Evolutionary conservation across 2,113 vertebrate species (phyloP).

Genomic region (Gorsachius goisagi): DNA sequence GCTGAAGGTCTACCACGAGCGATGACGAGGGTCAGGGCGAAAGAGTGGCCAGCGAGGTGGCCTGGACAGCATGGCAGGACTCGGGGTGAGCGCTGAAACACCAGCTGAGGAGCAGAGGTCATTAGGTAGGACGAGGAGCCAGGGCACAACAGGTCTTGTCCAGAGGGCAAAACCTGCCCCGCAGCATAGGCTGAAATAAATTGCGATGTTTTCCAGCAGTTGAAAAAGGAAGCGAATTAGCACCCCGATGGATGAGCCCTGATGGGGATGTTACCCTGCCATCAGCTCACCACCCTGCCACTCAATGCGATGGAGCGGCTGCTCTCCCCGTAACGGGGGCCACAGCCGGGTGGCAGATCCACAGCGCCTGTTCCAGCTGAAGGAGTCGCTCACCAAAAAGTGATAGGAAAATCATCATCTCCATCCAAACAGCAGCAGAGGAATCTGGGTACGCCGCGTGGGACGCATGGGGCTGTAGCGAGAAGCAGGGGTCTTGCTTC

Average conservation of each 20-base stretch:
- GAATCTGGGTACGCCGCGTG: not conserved
- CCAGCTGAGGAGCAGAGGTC: not conserved
- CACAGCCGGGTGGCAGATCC: not conserved
- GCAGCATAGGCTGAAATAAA: not conserved
- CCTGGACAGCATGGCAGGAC: fast-evolving
- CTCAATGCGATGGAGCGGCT: too few relatives aligned
- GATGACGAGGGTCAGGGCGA: fast-evolving
- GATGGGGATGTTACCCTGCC: not conserved
- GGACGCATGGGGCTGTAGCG: fast-evolving
- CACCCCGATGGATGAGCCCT: not conserved
- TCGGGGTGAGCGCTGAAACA: not conserved
- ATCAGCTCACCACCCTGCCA: not conserved
- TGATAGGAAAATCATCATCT: not conserved
- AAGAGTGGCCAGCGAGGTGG: fast-evolving
- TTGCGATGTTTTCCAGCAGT: not conserved
- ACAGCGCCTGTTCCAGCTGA: not conserved
- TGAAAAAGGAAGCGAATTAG: slow-evolving; percentile 2
- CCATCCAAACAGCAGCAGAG: not conserved
- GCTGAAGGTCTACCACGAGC: not conserved
- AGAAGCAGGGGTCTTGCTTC: not conserved
- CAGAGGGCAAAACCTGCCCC: not conserved
- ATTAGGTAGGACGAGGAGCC: fast-evolving
- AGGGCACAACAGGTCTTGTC: not conserved
- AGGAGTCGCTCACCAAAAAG: not conserved
- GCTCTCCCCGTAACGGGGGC: not conserved